Percentiles rank a stretch among this genome's conserved stretches.
Conservation (phyloP, 2,888 invertebrate genomes). For the Melanostoma scalare region DNA sequence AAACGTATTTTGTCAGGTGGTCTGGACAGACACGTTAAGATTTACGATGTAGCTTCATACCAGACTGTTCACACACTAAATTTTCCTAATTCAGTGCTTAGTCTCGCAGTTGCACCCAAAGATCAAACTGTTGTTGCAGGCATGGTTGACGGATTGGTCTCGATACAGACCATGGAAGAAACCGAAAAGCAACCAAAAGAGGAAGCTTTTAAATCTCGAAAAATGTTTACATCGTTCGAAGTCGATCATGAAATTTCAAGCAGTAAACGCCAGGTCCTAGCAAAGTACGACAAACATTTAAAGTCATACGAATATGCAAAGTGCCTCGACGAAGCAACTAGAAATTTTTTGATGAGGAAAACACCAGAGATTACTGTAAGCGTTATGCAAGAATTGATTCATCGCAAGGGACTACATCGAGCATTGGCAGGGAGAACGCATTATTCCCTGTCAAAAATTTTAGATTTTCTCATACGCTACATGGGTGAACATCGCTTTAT, state of each 20-base stretch:
- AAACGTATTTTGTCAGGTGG: slow-evolving; percentile 93
- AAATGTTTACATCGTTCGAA: slow-evolving; percentile 72
- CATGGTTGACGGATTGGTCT: slow-evolving; percentile 95
- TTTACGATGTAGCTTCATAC: slow-evolving; percentile 93
- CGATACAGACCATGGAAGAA: slow-evolving; percentile 90
- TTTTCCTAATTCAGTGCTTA: slow-evolving; percentile 95
- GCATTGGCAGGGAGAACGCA: slow-evolving; percentile 90
- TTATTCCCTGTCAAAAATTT: slow-evolving; percentile 85
- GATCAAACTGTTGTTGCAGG: slow-evolving; percentile 95
- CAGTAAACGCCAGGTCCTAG: slow-evolving; percentile 75
- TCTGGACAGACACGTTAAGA: slow-evolving; percentile 95
- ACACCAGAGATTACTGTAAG: slow-evolving; percentile 90
- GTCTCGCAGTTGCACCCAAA: slow-evolving; percentile 88
- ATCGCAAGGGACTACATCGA: slow-evolving; percentile 89
- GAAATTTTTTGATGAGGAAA: slow-evolving; percentile 84
- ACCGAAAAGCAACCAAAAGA: slow-evolving; percentile 80
- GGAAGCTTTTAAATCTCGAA: not conserved
- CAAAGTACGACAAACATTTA: slow-evolving; percentile 87
- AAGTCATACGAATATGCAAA: slow-evolving; percentile 91
- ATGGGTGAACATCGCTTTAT: slow-evolving; percentile 90
- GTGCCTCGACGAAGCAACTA: slow-evolving; percentile 89
- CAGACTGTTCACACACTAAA: slow-evolving; percentile 94
- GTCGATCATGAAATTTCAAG: slow-evolving; percentile 84
- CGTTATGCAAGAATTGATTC: slow-evolving; percentile 93
- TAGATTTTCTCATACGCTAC: slow-evolving; percentile 89